These are phyloP conservation scores for Rhynchophorus ferrugineus DNA, from an alignment of 1,140 invertebrate genomes.

Conservation along the genomic window DNA sequence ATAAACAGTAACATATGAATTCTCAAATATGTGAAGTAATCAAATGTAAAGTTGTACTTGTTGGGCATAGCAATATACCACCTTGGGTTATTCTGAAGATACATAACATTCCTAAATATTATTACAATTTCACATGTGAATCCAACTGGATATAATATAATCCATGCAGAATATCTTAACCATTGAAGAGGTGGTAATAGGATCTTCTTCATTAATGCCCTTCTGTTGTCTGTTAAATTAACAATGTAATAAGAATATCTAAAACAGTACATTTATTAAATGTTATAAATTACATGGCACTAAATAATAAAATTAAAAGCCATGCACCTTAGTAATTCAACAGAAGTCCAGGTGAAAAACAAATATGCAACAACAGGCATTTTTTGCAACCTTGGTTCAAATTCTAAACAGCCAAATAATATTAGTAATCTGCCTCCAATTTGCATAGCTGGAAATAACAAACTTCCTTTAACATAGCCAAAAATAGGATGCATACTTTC, in stretches of 20 bases:
- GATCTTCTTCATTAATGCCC: constrained; percentile 50
- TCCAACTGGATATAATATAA: constrained; percentile 83
- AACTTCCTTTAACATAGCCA: constrained; percentile 73
- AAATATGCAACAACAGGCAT: constrained; percentile 84
- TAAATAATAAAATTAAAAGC: not conserved
- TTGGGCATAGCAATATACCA: constrained; percentile 78
- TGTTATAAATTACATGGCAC: not conserved
- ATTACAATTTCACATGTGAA: constrained; percentile 81
- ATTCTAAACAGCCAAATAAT: constrained; percentile 74
- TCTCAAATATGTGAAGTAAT: constrained; percentile 72
- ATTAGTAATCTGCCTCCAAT: constrained; percentile 70
- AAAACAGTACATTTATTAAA: constrained; percentile 29
- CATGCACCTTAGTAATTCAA: constrained; percentile 71
- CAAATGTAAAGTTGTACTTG: constrained; percentile 76
- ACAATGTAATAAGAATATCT: constrained; percentile 89
- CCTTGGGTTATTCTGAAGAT: constrained; percentile 76
- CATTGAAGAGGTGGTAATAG: constrained; percentile 63
- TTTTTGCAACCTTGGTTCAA: constrained; percentile 76
- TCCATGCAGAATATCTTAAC: constrained; percentile 90
- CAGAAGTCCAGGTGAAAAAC: constrained; percentile 70
- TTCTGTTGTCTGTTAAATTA: constrained; percentile 55
- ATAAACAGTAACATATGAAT: constrained; percentile 69
- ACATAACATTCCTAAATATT: constrained; percentile 73
- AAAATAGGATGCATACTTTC: constrained; percentile 87
- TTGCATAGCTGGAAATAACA: constrained; percentile 59